Evolutionary conservation across 2,888 invertebrate genomes (phyloP).

Genomic region (Spodoptera picta): DNA sequence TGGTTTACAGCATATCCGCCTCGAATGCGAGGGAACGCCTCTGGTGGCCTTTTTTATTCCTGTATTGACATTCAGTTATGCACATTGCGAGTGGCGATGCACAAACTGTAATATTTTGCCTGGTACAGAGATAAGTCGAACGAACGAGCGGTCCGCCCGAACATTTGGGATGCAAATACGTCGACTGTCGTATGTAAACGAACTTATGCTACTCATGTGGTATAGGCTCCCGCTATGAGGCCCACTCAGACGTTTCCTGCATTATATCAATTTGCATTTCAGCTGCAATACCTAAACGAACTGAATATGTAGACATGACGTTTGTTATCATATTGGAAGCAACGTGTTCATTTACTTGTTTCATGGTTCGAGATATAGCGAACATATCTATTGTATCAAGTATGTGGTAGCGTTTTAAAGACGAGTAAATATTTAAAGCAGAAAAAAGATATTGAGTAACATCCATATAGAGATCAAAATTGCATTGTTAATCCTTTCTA

Average conservation of each 20-base stretch:
- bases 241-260: constrained; percentile 89
- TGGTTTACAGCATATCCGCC: constrained; percentile 87
- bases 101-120: constrained; percentile 88
- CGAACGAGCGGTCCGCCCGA: constrained; percentile 80
- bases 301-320: constrained; percentile 51
- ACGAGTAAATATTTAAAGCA: no score
- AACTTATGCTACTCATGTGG: constrained; percentile 87
- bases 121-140: constrained; percentile 82
- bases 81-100: constrained; percentile 86
- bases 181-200: constrained; percentile 88
- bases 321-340: constrained; percentile 50
- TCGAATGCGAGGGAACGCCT: constrained; percentile 86
- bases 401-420: not conserved
- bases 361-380: constrained; percentile 4
- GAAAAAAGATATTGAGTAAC: no score
- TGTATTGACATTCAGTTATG: constrained; percentile 88
- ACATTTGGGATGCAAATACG: constrained; percentile 88
- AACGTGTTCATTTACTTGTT: constrained; percentile 42
- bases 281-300: constrained; percentile 68
- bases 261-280: constrained; percentile 88
- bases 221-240: constrained; percentile 86
- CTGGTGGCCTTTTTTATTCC: constrained; percentile 86
- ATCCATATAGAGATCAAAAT: no score
- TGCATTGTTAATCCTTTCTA: no score
- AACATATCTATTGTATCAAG: constrained; percentile 1